phyloP scores from a whole-genome alignment of 2,888 invertebrate species.

The Orthosia gothica region DNA sequence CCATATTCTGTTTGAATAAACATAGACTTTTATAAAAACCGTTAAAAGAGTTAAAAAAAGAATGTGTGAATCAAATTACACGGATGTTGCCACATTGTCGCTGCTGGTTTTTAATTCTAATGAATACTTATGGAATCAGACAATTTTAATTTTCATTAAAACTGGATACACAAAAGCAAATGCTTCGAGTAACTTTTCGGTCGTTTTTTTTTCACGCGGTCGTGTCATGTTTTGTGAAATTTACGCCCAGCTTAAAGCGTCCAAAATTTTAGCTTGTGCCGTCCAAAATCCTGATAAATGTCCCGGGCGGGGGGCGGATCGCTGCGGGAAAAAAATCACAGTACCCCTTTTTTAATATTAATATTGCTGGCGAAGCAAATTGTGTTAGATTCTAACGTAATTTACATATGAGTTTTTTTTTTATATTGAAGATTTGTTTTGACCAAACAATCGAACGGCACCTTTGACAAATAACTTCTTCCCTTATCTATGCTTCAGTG shows the following conservation, averaged over 20 bases:
- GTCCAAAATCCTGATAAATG: conserved; percentile 94
- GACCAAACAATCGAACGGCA: neutral
- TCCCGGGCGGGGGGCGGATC: conserved; percentile 82
- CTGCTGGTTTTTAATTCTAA: conserved; percentile 37
- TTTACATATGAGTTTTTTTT: conserved; percentile 48
- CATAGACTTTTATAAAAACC: conserved; percentile 47
- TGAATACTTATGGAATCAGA: conserved; percentile 18
- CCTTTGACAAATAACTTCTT: neutral
- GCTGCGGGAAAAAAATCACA: conserved; percentile 81
- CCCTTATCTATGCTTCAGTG: neutral
- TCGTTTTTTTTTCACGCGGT: conserved; percentile 80
- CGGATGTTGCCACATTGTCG: conserved; percentile 26
- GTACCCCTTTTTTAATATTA: conserved; percentile 83
- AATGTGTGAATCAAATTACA: conserved; percentile 61
- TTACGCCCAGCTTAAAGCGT: conserved; percentile 91
- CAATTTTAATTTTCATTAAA: conserved; percentile 63
- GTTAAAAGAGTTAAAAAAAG: conserved; percentile 57
- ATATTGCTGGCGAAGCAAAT: conserved; percentile 78
- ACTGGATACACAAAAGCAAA: conserved; percentile 69
- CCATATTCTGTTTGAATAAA: conserved; percentile 64
- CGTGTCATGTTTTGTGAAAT: conserved; percentile 90
- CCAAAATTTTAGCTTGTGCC: conserved; percentile 92
- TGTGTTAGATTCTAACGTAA: conserved; percentile 70
- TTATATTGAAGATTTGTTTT: neutral
- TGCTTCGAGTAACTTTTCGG: conserved; percentile 81